These are phyloP conservation scores for Ochropacha duplaris DNA, from an alignment of 2,888 invertebrate genomes.

Conservation along the genomic window DNA sequence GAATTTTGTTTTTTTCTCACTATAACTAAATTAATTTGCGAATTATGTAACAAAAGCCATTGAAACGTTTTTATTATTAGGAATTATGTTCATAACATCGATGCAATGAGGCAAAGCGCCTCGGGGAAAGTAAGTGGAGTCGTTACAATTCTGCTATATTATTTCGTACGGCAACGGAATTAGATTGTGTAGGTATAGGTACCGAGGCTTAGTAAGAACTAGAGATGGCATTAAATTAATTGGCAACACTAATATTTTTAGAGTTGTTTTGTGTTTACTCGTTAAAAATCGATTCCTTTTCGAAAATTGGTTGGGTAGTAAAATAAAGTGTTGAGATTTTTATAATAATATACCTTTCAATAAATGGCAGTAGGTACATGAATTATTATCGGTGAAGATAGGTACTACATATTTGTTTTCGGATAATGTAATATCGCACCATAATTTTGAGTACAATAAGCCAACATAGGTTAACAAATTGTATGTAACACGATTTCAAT, in stretches of 20 bases:
- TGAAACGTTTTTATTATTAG: background rate
- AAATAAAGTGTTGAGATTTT: too few relatives aligned
- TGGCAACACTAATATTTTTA: background rate
- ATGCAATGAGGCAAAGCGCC: background rate
- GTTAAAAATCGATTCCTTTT: too few relatives aligned
- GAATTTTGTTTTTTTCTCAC: background rate
- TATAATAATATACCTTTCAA: too few relatives aligned
- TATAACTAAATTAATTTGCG: background rate
- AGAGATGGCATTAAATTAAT: background rate
- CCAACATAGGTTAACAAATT: too few relatives aligned
- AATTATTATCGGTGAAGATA: too few relatives aligned
- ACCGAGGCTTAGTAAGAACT: background rate
- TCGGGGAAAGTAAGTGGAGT: background rate
- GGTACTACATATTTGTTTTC: too few relatives aligned
- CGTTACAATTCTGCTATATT: background rate
- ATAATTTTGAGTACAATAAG: too few relatives aligned
- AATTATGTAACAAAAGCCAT: background rate
- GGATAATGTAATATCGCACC: too few relatives aligned
- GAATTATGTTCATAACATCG: background rate
- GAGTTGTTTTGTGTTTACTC: too few relatives aligned
- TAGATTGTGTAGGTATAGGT: background rate
- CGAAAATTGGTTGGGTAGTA: too few relatives aligned
- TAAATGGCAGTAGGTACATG: too few relatives aligned
- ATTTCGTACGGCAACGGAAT: background rate
- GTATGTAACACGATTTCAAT: too few relatives aligned